Evolutionary conservation across 1,140 invertebrate species (phyloP), one percentile per base, ranked within the genome.

Genomic region (Oreohelix idahoensis): DNA sequence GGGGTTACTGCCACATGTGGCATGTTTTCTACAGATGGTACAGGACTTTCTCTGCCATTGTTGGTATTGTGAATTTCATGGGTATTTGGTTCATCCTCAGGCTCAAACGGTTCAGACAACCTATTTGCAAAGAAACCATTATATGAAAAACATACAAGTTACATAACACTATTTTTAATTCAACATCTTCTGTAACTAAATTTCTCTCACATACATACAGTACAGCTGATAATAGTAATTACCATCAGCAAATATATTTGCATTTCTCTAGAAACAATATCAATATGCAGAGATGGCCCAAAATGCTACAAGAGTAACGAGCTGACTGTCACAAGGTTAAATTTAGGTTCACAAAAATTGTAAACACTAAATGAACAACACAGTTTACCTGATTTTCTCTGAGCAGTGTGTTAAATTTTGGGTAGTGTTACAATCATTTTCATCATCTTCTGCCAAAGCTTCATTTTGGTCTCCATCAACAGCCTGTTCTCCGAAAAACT

Each of bases 401-500:
- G 49, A 74, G 26, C 1, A 35, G 26, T 38, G 70, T 51, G 80
- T 75, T 58, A 58, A 23, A 42, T 79, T 73, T n/a, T 79, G 82
- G 35, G 36, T 63, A 39, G 32, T 63, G 36, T 39, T 36, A 29
- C 74, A 73, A n/a, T 77, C 81, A 32, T 81, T 66, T 38, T 84
- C 85, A 0, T 70, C 84, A 35, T 83, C 75, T 17, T 86, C 83
- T 32, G 66, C 78, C 29, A 39, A 0, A 15, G 36, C 58, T 35
- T 73, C 77, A 26, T 53, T 20, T 77, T 66, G 70, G 20, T 79
- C 82, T 17, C 42, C 83, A 75, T 75, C 58, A 13, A 70, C 66
- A 42, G 38, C 73, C 66, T 86, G 49, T 26, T 81, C 63, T 11
- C 49, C 87, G 29, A 89, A 58, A 85, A 92, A 92, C 32, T 87